These are phyloP conservation scores for Agapostemon virescens DNA, from an alignment of 2,888 invertebrate species.

Conservation along the genomic window DNA sequence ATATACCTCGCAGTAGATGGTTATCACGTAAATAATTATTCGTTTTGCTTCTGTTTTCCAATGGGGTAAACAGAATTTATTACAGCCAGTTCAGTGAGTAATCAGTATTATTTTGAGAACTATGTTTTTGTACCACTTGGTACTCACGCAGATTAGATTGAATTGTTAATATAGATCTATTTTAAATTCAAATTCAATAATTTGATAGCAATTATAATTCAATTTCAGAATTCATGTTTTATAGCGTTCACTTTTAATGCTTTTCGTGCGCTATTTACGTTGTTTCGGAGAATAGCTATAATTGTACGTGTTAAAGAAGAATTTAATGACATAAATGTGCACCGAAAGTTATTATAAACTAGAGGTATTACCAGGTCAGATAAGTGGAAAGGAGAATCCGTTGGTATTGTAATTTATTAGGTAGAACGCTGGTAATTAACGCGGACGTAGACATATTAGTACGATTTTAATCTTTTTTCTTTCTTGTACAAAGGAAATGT, in stretches of 20 bases:
- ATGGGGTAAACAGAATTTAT: neutral
- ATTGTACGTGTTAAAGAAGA: neutral
- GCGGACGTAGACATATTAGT: conserved; percentile 14
- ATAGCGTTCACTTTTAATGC: neutral
- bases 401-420: conserved; percentile 34
- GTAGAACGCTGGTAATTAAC: conserved; percentile 30
- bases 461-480: conserved; percentile 20
- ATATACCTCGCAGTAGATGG: neutral
- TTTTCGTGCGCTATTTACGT: neutral
- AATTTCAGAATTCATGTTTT: neutral
- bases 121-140: neutral
- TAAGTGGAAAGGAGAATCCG: conserved; percentile 5
- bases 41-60: neutral
- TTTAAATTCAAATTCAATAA: neutral
- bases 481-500: conserved; percentile 17
- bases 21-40: neutral
- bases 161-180: neutral
- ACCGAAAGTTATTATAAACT: neutral
- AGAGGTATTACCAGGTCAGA: conserved; percentile 21
- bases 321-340: neutral
- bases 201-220: neutral
- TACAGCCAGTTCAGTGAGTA: neutral
- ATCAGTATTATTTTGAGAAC: neutral
- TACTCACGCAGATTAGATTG: neutral
- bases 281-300: neutral